A percentile compares a stretch with the other conserved stretches of the same genome.
Evolutionary conservation across 2,888 invertebrate genomes (phyloP).

Genomic region (Troilus luridus): DNA sequence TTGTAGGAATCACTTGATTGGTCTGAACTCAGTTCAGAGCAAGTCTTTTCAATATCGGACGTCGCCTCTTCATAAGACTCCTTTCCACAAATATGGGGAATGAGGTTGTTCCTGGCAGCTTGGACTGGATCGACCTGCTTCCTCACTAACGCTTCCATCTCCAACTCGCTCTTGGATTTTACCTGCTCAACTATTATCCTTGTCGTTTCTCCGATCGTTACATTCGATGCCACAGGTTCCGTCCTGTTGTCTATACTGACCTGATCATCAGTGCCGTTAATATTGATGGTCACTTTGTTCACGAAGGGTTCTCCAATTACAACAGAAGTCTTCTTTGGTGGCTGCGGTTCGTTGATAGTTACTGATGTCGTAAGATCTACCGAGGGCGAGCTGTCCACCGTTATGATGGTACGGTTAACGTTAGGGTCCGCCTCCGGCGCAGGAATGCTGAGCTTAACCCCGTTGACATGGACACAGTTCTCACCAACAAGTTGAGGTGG

Average conservation of each 20-base stretch:
- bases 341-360: conserved; percentile 42
- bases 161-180: conserved; percentile 60
- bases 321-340: conserved; percentile 73
- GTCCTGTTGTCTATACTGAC: conserved; percentile 64
- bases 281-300: conserved; percentile 71
- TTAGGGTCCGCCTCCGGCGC: conserved; percentile 62
- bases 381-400: conserved; percentile 62
- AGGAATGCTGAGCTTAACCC: conserved; percentile 62
- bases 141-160: conserved; percentile 62
- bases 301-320: conserved; percentile 71
- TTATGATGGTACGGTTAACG: conserved; percentile 64
- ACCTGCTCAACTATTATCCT: conserved; percentile 66
- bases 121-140: conserved; percentile 77
- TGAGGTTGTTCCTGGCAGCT: conserved; percentile 81
- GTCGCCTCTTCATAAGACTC: conserved; percentile 65
- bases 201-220: conserved; percentile 60
- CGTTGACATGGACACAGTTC: conserved; percentile 55
- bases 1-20: conserved; percentile 64
- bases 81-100: conserved; percentile 82
- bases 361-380: conserved; percentile 54
- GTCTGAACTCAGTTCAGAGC: conserved; percentile 60
- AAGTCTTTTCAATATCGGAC: conserved; percentile 52
- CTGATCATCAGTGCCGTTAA: conserved; percentile 64
- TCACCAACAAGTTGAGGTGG: conserved; percentile 54
- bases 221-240: conserved; percentile 67